phyloP scores from a whole-genome alignment of 2,113 vertebrate species.

The Ptychochromis oligacanthus region DNA sequence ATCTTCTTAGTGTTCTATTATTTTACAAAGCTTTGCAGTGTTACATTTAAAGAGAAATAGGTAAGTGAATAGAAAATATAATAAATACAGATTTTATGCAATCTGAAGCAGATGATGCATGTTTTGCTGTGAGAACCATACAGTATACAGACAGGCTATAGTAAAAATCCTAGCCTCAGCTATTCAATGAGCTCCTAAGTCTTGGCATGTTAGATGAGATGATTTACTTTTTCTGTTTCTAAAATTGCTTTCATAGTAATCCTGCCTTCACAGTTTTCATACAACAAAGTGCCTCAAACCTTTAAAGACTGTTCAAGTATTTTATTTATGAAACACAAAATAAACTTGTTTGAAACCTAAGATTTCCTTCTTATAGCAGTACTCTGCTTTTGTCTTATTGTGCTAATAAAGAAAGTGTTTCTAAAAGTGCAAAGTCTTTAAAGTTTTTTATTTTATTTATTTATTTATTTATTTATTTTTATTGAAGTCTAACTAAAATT shows the following conservation, averaged over 20 bases:
- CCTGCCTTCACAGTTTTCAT: constrained; percentile 61
- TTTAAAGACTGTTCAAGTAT: constrained; percentile 70
- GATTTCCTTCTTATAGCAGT: background rate
- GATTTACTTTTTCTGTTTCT: constrained; percentile 40
- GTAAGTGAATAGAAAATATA: constrained; percentile 32
- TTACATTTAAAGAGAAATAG: constrained; percentile 25
- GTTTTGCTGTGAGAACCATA: constrained; percentile 52
- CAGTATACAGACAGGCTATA: constrained; percentile 22
- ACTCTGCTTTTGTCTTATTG: background rate
- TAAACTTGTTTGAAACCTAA: constrained; percentile 60
- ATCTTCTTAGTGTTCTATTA: constrained; percentile 22
- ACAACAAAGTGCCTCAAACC: constrained; percentile 74
- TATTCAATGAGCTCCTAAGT: constrained; percentile 22
- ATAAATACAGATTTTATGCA: constrained; percentile 32
- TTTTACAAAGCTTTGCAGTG: constrained; percentile 31
- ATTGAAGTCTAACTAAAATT: background rate
- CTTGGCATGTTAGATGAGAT: constrained; percentile 43
- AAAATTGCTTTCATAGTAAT: constrained; percentile 44
- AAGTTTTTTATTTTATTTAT: too few relatives aligned
- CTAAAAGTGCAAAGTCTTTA: background rate
- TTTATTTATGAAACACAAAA: constrained; percentile 53
- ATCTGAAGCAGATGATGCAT: constrained; percentile 53
- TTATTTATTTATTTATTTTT: too few relatives aligned
- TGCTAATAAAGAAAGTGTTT: background rate
- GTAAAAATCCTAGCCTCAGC: constrained; percentile 36